phyloP scores from a whole-genome alignment of 2,797 vertebrate species.

The Molossus alvarezi region DNA sequence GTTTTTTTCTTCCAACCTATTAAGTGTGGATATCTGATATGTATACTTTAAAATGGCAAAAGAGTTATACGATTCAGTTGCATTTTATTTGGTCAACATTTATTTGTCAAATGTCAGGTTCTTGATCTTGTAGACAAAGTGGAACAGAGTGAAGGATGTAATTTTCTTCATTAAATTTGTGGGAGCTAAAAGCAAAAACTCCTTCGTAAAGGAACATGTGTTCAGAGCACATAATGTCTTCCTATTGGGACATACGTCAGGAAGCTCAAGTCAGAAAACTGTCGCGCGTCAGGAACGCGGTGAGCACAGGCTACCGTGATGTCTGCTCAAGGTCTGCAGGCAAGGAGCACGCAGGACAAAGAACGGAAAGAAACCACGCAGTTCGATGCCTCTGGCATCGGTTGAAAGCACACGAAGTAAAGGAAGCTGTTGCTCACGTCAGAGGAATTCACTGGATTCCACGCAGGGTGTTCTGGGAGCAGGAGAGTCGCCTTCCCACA shows the following conservation, averaged over 20 bases:
- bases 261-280: background rate
- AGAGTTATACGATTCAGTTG: background rate
- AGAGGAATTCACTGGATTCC: background rate
- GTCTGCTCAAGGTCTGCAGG: background rate
- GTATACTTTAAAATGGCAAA: background rate
- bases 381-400: constrained; percentile 49
- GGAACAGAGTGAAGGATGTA: background rate
- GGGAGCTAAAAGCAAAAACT: constrained; percentile 14
- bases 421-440: constrained; percentile 58
- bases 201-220: background rate
- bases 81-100: background rate
- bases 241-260: background rate
- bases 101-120: constrained; percentile 9
- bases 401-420: constrained; percentile 34
- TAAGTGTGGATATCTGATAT: background rate
- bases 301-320: background rate
- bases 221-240: background rate
- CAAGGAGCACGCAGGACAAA: background rate
- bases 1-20: constrained; percentile 22
- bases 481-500: constrained; percentile 43
- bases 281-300: background rate
- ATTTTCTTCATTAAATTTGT: constrained; percentile 54
- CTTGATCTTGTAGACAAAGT: constrained; percentile 1
- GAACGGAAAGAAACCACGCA: background rate
- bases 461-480: background rate